Conservation (phyloP, 2,888 invertebrate genomes). For the Acanthosepion pharaonis region DNA sequence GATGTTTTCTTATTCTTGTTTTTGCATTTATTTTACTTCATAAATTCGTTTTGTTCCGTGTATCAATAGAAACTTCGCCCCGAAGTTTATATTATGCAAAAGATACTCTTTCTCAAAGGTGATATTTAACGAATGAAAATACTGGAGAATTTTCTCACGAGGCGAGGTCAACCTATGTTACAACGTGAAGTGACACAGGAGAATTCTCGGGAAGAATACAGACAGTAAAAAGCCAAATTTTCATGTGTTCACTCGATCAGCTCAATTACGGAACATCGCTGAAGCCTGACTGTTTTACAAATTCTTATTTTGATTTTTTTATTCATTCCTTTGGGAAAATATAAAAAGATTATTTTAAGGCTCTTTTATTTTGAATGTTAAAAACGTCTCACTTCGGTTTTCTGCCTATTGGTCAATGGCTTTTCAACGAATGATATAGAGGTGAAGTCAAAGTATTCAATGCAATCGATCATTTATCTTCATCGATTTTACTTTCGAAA, state of each 20-base stretch:
- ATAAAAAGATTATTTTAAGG: neutral
- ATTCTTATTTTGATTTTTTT: neutral
- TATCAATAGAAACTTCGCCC: no score
- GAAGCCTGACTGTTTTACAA: neutral
- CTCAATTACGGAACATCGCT: neutral
- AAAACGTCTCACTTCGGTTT: neutral
- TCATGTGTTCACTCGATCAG: neutral
- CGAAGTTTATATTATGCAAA: neutral
- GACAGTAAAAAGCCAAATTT: neutral
- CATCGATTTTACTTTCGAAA: no score
- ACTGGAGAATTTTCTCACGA: neutral
- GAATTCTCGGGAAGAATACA: neutral
- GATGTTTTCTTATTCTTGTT: no score
- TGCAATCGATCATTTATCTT: no score
- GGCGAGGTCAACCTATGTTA: neutral
- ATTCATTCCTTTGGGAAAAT: neutral
- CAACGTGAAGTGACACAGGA: neutral
- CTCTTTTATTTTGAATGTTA: neutral
- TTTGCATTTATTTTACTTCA: no score
- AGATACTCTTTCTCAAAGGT: neutral
- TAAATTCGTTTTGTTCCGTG: no score
- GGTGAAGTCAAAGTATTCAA: no score
- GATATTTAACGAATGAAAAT: neutral
- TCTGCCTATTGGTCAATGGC: no score
- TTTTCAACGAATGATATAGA: no score